Evolutionary conservation across 2,888 invertebrate species (phyloP), one percentile per base, ranked within the genome.

Genomic region (Pandemis cinnamomeana): DNA sequence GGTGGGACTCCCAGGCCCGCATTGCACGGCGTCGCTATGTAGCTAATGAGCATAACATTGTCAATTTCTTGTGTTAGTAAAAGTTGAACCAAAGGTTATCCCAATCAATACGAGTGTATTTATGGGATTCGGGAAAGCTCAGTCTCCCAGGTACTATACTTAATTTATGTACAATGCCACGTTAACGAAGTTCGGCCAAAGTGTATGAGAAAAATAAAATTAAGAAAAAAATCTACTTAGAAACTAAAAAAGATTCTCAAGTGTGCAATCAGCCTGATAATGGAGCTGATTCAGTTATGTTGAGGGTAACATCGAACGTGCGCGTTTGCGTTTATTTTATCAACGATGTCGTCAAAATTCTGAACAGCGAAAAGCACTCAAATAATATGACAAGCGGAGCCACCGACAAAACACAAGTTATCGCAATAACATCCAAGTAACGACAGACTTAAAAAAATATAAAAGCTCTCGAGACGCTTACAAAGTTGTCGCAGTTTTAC

Each of bases 401-500:
- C 72, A 20, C 10, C 41, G 61, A 41, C 61, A 51, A 68, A 44
- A 67, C 62, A 61, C 67, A 55, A 72, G 67, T 63, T 67, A 66
- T 67, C 48, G 71, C 46, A 72, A 74, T 61, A 70, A 74, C 61
- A 71, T 63, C 55, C 67, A 7, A 58, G 60, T 60, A 70, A 73
- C 58, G 66, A 64, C 66, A 44, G 53, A 60, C 73, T 73, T 73
- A 66, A 70, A 73, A 72, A 70, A 73, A 70, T 70, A 70, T 70
- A 66, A 77, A 76, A 71, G 60, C 73, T 10, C 73, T 75, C 70
- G 68, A 75, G 70, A 77, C 75, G 71, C 71, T 78, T 72, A 78
- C 72, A 74, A 75, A 81, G 77, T 79, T 75, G 78, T 79, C 78
- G 71, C 76, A 71, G 60, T 71, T 81, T 83, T 81, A 81, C 76